A percentile compares a stretch with the other conserved stretches of the same genome.
These are phyloP conservation scores for Mormyrus lacerda DNA, from an alignment of 2,113 vertebrate species.

Conservation along the genomic window DNA sequence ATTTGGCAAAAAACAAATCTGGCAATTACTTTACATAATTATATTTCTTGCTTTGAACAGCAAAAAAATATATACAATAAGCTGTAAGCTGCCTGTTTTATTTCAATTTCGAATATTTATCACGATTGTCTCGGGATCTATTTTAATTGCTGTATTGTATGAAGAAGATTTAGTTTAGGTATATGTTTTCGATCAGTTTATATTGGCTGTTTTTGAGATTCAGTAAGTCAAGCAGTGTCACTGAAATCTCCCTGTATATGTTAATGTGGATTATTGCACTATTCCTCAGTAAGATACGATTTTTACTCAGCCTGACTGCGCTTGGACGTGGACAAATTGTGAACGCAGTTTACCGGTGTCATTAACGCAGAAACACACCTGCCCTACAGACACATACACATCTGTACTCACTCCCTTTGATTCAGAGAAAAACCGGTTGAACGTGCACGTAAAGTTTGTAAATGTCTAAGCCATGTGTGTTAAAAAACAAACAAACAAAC, in stretches of 20 bases:
- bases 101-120: neutral
- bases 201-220: neutral
- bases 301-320: neutral
- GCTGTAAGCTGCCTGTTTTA: neutral
- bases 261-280: neutral
- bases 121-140: neutral
- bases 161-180: neutral
- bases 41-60: constrained; percentile 3
- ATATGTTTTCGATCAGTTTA: neutral
- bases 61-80: neutral
- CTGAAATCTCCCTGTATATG: neutral
- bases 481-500: neutral
- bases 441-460: neutral
- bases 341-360: neutral
- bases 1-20: constrained; percentile 9
- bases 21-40: constrained; percentile 1
- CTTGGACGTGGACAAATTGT: neutral
- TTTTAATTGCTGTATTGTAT: neutral
- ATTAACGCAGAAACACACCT: neutral
- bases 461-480: neutral
- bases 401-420: neutral
- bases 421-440: neutral
- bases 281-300: neutral
- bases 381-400: neutral
- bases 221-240: neutral